Conservation (phyloP, 2,797 vertebrate genomes). For the Erithacus rubecula region DNA sequence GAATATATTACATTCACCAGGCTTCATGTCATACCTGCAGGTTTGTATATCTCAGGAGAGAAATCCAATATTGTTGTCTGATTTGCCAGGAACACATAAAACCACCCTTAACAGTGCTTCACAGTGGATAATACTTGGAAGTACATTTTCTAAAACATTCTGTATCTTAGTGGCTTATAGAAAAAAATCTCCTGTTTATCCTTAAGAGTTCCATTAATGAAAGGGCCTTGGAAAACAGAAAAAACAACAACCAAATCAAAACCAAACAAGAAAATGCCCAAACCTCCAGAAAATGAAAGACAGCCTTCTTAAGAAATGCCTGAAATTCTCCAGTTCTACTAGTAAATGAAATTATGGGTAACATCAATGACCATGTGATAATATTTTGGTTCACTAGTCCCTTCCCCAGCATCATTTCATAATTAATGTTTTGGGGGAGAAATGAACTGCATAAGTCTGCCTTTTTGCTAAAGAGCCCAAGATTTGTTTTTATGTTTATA, state of each 20-base stretch:
- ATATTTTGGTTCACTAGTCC: background rate
- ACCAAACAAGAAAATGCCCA: too few relatives aligned
- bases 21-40: background rate
- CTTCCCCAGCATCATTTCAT: background rate
- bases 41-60: constrained; percentile 7
- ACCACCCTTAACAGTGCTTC: background rate
- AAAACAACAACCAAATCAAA: background rate
- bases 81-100: background rate
- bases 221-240: background rate
- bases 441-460: background rate
- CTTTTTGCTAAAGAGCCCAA: background rate
- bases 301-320: background rate
- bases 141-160: background rate
- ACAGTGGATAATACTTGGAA: background rate
- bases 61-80: background rate
- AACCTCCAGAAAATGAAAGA: background rate
- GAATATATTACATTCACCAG: background rate
- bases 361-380: background rate
- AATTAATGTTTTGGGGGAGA: background rate
- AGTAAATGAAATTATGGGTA: background rate
- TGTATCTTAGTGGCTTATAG: background rate
- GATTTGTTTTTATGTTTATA: background rate
- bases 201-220: background rate
- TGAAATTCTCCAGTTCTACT: background rate
- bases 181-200: background rate